phyloP scores from a whole-genome alignment of 2,888 invertebrate genomes.

The Drosophila heteroneura region DNA sequence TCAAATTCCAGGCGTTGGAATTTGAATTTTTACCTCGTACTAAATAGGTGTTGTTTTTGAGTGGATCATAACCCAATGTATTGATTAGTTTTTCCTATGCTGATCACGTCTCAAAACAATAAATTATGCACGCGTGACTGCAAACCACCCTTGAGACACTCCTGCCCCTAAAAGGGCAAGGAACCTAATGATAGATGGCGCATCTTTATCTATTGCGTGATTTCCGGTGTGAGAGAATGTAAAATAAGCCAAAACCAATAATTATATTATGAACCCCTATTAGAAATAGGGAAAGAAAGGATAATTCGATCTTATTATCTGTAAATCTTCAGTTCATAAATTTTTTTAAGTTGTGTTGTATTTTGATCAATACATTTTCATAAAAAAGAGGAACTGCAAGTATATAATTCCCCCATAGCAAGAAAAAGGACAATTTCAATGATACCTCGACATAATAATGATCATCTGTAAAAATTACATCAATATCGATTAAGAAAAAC shows the following conservation, averaged over 20 bases:
- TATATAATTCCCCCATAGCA: not conserved
- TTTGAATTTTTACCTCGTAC: not conserved
- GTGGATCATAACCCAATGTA: not conserved
- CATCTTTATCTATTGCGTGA: not conserved
- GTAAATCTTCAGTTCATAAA: not conserved
- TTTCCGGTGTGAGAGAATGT: not conserved
- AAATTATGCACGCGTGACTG: not conserved
- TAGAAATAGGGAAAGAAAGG: not conserved
- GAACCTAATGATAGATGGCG: not conserved
- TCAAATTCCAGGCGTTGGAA: not conserved
- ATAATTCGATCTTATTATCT: not conserved
- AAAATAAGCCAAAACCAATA: not conserved
- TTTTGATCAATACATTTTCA: not conserved
- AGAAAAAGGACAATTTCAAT: not conserved
- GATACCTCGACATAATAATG: not conserved
- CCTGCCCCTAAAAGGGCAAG: not conserved
- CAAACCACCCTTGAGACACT: not conserved
- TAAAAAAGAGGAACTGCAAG: not conserved
- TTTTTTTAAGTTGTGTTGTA: not conserved
- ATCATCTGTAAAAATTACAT: not conserved
- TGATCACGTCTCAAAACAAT: conserved; percentile 5
- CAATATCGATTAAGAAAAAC: not conserved
- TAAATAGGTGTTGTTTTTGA: not conserved
- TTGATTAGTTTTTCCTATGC: not conserved
- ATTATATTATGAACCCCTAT: not conserved